phyloP scores from a whole-genome alignment of 1,140 invertebrate genomes.

The Orchesella cincta region DNA sequence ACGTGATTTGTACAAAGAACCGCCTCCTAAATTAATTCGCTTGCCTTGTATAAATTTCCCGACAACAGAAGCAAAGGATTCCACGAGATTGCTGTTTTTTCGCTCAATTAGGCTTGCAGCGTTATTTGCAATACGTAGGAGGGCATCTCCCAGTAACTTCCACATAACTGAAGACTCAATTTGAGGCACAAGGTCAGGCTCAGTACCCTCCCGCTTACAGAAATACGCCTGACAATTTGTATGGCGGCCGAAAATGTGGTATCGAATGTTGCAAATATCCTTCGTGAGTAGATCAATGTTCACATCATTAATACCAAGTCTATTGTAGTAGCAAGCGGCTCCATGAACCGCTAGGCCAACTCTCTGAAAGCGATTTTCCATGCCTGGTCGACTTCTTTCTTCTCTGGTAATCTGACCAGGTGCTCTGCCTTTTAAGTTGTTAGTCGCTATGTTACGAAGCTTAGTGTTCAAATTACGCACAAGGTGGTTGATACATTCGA shows the following conservation, averaged over 20 bases:
- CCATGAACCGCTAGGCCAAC: neutral
- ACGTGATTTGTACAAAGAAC: constrained; percentile 6
- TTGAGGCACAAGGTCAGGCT: neutral
- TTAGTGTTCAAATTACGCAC: constrained; percentile 18
- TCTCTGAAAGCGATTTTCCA: neutral
- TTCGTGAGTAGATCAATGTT: neutral
- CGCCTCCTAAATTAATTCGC: constrained; percentile 25
- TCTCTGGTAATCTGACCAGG: neutral
- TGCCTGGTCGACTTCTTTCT: neutral
- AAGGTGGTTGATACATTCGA: constrained; percentile 51
- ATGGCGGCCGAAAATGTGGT: neutral
- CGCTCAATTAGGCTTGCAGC: neutral
- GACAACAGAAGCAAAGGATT: constrained; percentile 26
- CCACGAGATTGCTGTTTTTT: constrained; percentile 35
- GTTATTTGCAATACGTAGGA: neutral
- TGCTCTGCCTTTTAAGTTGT: neutral
- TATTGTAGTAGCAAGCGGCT: neutral
- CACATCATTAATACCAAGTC: neutral
- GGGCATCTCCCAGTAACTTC: neutral
- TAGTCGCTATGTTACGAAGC: neutral
- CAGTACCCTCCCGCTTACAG: neutral
- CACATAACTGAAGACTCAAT: neutral
- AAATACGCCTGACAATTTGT: neutral
- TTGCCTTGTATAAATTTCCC: constrained; percentile 15
- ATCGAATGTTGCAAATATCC: neutral